Conservation (phyloP, 2,888 invertebrate species). For the Drosophila nr. perissopoda region DNA sequence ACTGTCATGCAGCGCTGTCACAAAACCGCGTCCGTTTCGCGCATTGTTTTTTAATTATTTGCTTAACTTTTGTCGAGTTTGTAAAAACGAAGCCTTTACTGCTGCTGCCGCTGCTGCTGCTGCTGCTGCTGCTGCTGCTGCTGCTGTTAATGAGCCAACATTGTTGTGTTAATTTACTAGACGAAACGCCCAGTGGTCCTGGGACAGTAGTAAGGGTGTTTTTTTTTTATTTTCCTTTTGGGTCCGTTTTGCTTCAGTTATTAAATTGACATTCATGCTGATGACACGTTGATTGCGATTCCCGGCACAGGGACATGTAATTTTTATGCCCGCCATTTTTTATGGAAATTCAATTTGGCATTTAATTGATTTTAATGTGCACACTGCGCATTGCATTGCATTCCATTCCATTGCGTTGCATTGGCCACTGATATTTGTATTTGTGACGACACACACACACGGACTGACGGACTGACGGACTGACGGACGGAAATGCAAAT, state of each 20-base stretch:
- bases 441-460: slow-evolving; percentile 23
- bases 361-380: slow-evolving; percentile 81
- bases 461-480: background rate
- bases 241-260: slow-evolving; percentile 54
- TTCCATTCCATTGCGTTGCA: slow-evolving; percentile 13
- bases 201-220: slow-evolving; percentile 27
- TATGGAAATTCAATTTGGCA: slow-evolving; percentile 79
- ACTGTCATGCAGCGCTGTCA: slow-evolving; percentile 44
- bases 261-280: slow-evolving; percentile 74
- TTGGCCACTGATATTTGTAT: slow-evolving; percentile 41
- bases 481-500: slow-evolving; percentile 66
- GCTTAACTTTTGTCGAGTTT: slow-evolving; percentile 67
- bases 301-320: slow-evolving; percentile 77
- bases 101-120: slow-evolving; percentile 13
- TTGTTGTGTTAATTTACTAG: slow-evolving; percentile 83
- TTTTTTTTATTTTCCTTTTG: slow-evolving; percentile 7
- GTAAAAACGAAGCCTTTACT: slow-evolving; percentile 57
- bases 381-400: slow-evolving; percentile 30
- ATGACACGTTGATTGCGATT: slow-evolving; percentile 79
- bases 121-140: slow-evolving; percentile 26
- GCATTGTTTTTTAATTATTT: slow-evolving; percentile 77
- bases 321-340: slow-evolving; percentile 73
- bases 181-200: slow-evolving; percentile 44
- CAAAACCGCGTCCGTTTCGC: slow-evolving; percentile 47
- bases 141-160: slow-evolving; percentile 82